These are phyloP conservation scores for Calephelis virginiensis DNA, from an alignment of 1,140 invertebrate genomes.

Conservation along the genomic window DNA sequence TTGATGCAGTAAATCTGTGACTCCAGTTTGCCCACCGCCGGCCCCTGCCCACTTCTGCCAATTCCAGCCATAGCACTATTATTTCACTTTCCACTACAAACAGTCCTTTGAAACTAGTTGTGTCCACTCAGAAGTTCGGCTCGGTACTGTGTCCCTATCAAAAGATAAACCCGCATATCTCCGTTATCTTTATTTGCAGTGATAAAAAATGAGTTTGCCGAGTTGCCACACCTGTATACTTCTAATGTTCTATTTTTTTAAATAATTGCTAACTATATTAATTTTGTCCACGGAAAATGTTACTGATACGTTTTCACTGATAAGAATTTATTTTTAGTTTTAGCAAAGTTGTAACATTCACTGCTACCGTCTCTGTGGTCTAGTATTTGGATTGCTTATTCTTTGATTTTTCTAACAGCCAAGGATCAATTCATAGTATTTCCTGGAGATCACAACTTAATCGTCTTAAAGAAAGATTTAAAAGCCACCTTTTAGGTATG, in stretches of 20 bases:
- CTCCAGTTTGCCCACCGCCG: conserved; percentile 78
- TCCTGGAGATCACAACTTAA: too few species aligned
- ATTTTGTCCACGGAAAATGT: background rate
- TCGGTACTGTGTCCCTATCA: conserved; percentile 59
- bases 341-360: too few species aligned
- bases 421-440: too few species aligned
- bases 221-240: conserved; percentile 65
- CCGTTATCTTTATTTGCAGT: conserved; percentile 70
- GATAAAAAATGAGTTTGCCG: conserved; percentile 57
- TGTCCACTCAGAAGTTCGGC: conserved; percentile 49
- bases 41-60: conserved; percentile 66
- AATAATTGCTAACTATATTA: background rate
- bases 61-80: conserved; percentile 48
- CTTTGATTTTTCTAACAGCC: too few species aligned
- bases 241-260: conserved; percentile 12
- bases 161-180: conserved; percentile 57
- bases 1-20: conserved; percentile 84
- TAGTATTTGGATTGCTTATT: too few species aligned
- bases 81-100: conserved; percentile 47
- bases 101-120: conserved; percentile 33
- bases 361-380: too few species aligned
- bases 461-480: too few species aligned
- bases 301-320: background rate
- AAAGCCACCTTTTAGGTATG: too few species aligned
- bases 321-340: too few species aligned